These are phyloP conservation scores for Syrrhaptes paradoxus DNA, from an alignment of 2,113 vertebrate species.

Conservation along the genomic window DNA sequence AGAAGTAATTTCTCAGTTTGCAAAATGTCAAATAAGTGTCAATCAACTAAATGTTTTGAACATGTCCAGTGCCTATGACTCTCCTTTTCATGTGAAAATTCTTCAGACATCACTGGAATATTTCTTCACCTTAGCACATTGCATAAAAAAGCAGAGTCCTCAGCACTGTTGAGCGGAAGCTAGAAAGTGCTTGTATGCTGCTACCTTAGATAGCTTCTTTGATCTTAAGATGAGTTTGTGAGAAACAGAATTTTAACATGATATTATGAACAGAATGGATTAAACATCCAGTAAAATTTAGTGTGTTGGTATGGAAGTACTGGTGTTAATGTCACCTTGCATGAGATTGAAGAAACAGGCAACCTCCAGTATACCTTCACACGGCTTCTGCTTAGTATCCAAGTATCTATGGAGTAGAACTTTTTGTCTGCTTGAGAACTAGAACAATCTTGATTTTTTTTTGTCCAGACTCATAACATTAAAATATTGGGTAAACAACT, in stretches of 20 bases:
- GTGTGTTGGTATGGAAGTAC: neutral
- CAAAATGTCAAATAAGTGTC: neutral
- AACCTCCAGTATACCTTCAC: neutral
- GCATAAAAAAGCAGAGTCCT: neutral
- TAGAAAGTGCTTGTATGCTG: neutral
- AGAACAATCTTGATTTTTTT: neutral
- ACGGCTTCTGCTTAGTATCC: neutral
- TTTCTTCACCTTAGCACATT: neutral
- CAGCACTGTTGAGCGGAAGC: neutral
- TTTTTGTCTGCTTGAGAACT: neutral
- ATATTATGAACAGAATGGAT: neutral
- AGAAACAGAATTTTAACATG: neutral
- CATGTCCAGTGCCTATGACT: neutral
- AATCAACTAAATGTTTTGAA: neutral
- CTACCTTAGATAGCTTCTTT: neutral
- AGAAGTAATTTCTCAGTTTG: neutral
- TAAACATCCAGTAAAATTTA: neutral
- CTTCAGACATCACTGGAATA: neutral
- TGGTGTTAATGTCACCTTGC: neutral
- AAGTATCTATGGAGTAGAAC: neutral
- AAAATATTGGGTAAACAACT: neutral
- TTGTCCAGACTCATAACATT: neutral
- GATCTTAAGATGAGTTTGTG: neutral
- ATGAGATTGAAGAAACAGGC: neutral
- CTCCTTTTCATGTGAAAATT: neutral